Base-by-base conservation (phyloP, 2,797 vertebrate species). In the Serranus cabrilla region DNA sequence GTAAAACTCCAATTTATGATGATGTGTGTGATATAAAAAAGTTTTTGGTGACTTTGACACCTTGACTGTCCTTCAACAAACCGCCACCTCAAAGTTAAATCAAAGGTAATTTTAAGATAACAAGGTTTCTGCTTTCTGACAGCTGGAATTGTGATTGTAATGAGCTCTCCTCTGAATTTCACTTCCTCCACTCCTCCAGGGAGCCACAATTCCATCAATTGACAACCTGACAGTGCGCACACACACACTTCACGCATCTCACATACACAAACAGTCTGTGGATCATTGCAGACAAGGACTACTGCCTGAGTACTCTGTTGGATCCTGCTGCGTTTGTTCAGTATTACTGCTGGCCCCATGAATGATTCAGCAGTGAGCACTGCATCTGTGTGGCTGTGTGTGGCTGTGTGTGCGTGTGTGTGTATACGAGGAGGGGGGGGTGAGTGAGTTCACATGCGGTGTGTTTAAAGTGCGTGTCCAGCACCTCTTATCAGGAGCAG, bases 401-500 rank as follows among this genome's bases (percentile, higher is more conserved):
- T n/a, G n/a, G n/a, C n/a, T n/a, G n/a, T 60, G 20, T 43, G 23
- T 45, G 23, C 54, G 37, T 39, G 52, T 68, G 49, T 62, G 9
- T 63, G 16, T 54, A 2, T 31, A 16, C 0, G 3, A 54, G 47
- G 43, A 58, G 5, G 37, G 25, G 27, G 51, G 50, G 72, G 57
- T 59, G 27, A 46, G 8, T 37, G 68, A 67, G 65, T 85, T 82
- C 61, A 72, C 71, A 55, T 82, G 78, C 37, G 11, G 66, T 71
- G 76, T 72, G 68, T 87, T 84, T 71, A 76, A 81, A 88, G 82
- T 84, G 85, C 51, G 52, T 85, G 84, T 87, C 76, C 87, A 71
- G 79, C 81, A 99, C 98, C 98, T 98, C 93, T 99, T 99, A 92
- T 99, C 97, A 52, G 97, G 98, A 62, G 98, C 97, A 47, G 98